Base-by-base conservation (phyloP, 2,113 vertebrate species). In the Osmerus mordax region DNA sequence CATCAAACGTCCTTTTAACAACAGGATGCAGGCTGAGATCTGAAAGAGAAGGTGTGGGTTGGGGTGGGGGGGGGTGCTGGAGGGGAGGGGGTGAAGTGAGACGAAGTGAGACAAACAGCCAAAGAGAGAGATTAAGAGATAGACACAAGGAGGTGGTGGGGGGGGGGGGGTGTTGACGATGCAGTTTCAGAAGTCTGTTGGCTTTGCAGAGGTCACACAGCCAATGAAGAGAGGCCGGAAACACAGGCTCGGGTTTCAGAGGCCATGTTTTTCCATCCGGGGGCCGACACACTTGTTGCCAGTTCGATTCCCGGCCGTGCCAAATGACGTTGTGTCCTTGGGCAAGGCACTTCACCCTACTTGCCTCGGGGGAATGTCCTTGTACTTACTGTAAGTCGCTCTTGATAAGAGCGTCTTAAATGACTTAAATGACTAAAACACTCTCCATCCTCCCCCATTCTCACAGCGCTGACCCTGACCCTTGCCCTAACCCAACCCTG, bases 161-260 rank as follows among this genome's bases (percentile, higher is more conserved):
- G 13, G 28, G 25, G 32, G 63, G n/a, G 63, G 4, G 16, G 54
- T 56, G 54, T 5, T 18, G n/a, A 56, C 14, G 54, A 56, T 63
- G 67, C 25, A 51, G 61, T 73, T 65, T 80, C 63, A 62, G 3
- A 28, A 12, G 52, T 55, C n/a, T 62, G 66, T 14, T 7, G 65
- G 81, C 18, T 28, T 62, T 71, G 21, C 7, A 6, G 60, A 65
- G 61, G 79, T 86, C 79, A 69, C 16, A 41, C 0, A 73, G 60
- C 71, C 14, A 18, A 21, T 14, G n/a, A 59, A 2, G 56, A 58
- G 58, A 7, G 41, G 29, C 51, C 19, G 62, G 65, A 77, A 75
- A 70, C 29, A 78, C 82, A 75, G 69, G 65, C 67, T 88, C 83
- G 2, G 6, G 56, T 89, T 85, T 81, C 83, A 79, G 74, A 16